Percentiles rank a stretch among this genome's conserved stretches.
These are phyloP conservation scores for Lepidocolaptes lacrymiger DNA, from an alignment of 2,797 vertebrate genomes.

Conservation along the genomic window DNA sequence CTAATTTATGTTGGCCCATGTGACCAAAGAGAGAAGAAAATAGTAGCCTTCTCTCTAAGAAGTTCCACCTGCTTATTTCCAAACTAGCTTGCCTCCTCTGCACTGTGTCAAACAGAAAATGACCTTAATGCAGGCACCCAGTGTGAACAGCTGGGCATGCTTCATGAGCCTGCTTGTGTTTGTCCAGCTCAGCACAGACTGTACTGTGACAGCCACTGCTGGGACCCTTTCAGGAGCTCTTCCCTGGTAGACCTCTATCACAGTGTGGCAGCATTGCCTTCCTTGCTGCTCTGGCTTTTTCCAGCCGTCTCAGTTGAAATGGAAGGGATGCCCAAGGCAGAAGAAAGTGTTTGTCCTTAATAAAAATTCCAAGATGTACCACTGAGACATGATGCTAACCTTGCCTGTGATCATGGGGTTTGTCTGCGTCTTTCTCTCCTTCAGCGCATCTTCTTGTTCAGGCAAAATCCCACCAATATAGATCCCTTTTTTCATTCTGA, in stretches of 20 bases:
- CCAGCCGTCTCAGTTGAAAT: background rate
- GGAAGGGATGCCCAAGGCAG: background rate
- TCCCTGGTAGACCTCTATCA: background rate
- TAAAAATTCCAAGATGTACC: background rate
- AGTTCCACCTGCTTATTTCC: slow-evolving; percentile 35
- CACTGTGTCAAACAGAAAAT: background rate
- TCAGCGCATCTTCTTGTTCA: background rate
- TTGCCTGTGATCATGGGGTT: background rate
- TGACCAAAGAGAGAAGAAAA: slow-evolving; percentile 12
- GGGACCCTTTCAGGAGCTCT: background rate
- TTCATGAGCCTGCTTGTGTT: background rate
- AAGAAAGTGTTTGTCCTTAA: background rate
- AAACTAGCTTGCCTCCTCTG: background rate
- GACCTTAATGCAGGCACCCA: background rate
- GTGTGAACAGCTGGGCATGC: background rate
- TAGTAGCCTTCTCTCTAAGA: background rate
- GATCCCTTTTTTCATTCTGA: background rate
- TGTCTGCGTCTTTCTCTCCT: background rate
- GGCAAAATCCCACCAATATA: background rate
- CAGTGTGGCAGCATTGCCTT: background rate
- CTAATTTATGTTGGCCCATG: slow-evolving; percentile 26
- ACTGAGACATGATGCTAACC: background rate
- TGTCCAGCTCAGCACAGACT: background rate
- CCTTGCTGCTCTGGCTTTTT: background rate
- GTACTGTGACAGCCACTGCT: rapidly evolving